Conservation (phyloP, 2,797 vertebrate genomes). For the Cetoscarus ocellatus region DNA sequence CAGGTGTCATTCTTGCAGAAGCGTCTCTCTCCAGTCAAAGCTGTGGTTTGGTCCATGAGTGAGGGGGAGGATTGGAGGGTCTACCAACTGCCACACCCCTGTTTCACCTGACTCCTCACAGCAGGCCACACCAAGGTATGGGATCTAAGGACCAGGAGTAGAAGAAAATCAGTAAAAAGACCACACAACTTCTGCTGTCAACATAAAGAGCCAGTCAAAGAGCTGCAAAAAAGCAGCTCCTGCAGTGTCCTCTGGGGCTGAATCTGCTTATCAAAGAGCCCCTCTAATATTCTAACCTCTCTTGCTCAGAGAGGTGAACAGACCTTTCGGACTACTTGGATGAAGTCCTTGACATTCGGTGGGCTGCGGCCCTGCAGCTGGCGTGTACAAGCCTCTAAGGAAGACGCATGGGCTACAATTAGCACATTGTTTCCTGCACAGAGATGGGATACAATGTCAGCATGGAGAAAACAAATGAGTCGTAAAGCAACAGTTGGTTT, state of each 20-base stretch:
- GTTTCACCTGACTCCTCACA: slow-evolving; percentile 94
- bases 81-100: slow-evolving; percentile 94
- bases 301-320: slow-evolving; percentile 5
- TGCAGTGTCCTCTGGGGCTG: neutral
- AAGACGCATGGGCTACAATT: slow-evolving; percentile 95
- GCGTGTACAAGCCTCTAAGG: slow-evolving; percentile 95
- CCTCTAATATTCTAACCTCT: no score
- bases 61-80: slow-evolving; percentile 95
- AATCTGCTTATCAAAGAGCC: no score
- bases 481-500: slow-evolving; percentile 4
- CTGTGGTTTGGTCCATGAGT: slow-evolving; percentile 96
- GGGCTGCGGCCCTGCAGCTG: slow-evolving; percentile 94
- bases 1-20: slow-evolving; percentile 88
- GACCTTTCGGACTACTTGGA: slow-evolving; percentile 97
- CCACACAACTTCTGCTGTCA: no score
- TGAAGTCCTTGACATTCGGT: slow-evolving; percentile 95
- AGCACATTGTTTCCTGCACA: slow-evolving; percentile 92
- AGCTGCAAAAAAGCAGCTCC: neutral
- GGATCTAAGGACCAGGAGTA: slow-evolving; percentile 84
- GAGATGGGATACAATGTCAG: slow-evolving; percentile 47
- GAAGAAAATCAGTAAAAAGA: no score
- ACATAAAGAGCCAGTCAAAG: no score
- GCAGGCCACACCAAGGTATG: slow-evolving; percentile 95
- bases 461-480: slow-evolving; percentile 26
- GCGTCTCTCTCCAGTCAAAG: slow-evolving; percentile 96